These are phyloP conservation scores for Scomberomorus guttatus DNA, from an alignment of 2,797 vertebrate species.

Conservation along the genomic window DNA sequence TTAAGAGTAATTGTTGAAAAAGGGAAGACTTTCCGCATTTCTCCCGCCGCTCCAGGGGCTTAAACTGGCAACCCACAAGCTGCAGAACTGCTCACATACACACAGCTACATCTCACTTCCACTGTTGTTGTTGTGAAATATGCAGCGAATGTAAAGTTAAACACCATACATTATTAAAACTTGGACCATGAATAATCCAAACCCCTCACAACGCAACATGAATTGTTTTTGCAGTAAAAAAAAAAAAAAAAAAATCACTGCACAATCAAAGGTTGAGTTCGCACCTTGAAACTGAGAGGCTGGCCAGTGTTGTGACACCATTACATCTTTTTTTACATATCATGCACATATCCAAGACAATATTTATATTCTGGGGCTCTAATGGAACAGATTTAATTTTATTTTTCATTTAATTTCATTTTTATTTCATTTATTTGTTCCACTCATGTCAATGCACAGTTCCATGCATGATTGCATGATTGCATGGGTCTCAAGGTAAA, in stretches of 20 bases:
- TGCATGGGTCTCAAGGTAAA: too few relatives aligned
- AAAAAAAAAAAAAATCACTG: constrained; percentile 1
- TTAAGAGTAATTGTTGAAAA: constrained; percentile 25
- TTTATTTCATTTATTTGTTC: too few relatives aligned
- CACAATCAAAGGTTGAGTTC: neutral
- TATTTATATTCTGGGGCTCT: too few relatives aligned
- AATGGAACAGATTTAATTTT: too few relatives aligned
- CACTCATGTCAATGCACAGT: too few relatives aligned
- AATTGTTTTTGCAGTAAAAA: constrained; percentile 22
- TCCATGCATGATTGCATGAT: too few relatives aligned
- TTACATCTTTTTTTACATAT: neutral
- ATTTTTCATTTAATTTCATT: too few relatives aligned
- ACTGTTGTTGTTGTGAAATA: constrained; percentile 40
- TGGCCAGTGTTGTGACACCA: neutral
- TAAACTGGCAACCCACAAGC: neutral
- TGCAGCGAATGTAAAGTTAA: constrained; percentile 42
- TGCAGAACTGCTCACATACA: neutral
- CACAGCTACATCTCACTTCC: neutral
- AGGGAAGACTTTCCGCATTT: neutral
- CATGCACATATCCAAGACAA: too few relatives aligned
- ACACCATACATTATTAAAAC: constrained; percentile 64
- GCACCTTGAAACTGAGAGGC: constrained; percentile 29
- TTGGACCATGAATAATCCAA: constrained; percentile 63
- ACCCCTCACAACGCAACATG: neutral
- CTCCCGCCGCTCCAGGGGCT: neutral